phyloP scores from a whole-genome alignment of 1,140 invertebrate species.

The Neotoxoptera formosana region DNA sequence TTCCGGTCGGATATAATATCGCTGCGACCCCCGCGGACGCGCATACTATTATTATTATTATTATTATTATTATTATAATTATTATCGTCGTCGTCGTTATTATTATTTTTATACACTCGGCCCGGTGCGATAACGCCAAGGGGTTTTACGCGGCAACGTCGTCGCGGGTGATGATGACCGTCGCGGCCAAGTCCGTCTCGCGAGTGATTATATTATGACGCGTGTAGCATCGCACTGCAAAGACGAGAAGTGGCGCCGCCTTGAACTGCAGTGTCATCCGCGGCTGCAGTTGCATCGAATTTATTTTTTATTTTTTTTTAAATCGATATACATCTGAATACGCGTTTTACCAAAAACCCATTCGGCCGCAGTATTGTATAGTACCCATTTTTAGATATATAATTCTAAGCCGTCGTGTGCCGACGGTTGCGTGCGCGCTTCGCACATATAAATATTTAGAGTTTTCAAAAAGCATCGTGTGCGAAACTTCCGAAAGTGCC shows the following conservation, averaged over 20 bases:
- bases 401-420: not conserved
- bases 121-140: not conserved
- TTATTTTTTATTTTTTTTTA: too few relatives aligned
- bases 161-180: not conserved
- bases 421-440: not conserved
- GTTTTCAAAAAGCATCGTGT: not conserved
- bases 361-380: too few relatives aligned
- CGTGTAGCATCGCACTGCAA: not conserved
- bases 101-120: not conserved
- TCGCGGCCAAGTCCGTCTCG: too few relatives aligned
- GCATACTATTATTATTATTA: not conserved
- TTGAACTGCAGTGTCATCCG: too few relatives aligned
- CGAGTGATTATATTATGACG: too few relatives aligned
- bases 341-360: too few relatives aligned
- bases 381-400: too few relatives aligned
- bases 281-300: not conserved
- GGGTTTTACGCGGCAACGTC: not conserved
- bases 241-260: not conserved
- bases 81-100: not conserved
- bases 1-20: conserved; percentile 52
- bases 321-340: too few relatives aligned
- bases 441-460: not conserved
- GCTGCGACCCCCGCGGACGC: not conserved
- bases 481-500: not conserved
- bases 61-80: not conserved